A percentile compares a stretch with the other conserved stretches of the same genome.
These are phyloP conservation scores for Drosophila borealis DNA, from an alignment of 2,888 invertebrate species.

Conservation along the genomic window DNA sequence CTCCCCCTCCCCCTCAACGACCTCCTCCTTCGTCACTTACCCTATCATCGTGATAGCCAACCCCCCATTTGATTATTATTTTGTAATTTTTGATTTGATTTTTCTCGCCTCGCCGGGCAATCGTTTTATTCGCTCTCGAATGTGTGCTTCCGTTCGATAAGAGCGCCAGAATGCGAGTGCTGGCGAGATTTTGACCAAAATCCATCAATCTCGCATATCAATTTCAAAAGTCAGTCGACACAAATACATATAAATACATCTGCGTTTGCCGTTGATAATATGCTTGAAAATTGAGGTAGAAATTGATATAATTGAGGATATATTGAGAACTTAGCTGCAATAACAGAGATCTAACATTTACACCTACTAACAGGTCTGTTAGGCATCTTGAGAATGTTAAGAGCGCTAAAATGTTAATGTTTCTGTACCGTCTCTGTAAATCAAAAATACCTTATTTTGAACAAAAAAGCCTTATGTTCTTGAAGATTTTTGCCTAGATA, in stretches of 20 bases:
- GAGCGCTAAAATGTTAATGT: not conserved
- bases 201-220: constrained; percentile 10
- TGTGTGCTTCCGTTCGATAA: constrained; percentile 25
- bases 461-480: too few species aligned
- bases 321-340: not conserved
- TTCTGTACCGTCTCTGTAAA: too few species aligned
- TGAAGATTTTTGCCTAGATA: too few species aligned
- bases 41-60: constrained; percentile 4
- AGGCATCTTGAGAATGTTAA: not conserved
- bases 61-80: constrained; percentile 38
- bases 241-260: not conserved
- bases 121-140: constrained; percentile 26
- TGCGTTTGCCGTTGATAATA: not conserved
- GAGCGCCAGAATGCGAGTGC: not conserved
- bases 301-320: not conserved
- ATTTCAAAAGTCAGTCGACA: not conserved
- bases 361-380: too few species aligned
- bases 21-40: not conserved
- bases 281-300: not conserved
- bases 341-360: not conserved
- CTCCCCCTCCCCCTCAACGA: not conserved
- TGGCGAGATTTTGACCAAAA: constrained; percentile 5
- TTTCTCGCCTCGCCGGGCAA: constrained; percentile 39
- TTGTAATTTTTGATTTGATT: constrained; percentile 41
- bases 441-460: too few species aligned